A percentile compares a stretch with the other conserved stretches of the same genome.
These are phyloP conservation scores for Connochaetes taurinus DNA, from an alignment of 2,113 vertebrate genomes.

Conservation along the genomic window DNA sequence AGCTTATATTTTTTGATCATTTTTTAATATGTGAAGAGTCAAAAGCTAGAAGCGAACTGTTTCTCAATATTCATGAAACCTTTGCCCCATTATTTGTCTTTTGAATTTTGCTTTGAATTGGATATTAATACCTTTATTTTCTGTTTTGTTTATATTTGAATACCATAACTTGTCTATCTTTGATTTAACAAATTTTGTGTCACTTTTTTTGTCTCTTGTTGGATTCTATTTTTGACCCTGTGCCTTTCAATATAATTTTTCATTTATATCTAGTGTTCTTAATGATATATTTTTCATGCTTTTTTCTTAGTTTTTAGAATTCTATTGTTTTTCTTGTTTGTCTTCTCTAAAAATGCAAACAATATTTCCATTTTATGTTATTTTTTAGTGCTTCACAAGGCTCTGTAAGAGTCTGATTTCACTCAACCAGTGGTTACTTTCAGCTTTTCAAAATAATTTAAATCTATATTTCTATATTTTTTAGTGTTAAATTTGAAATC, in stretches of 20 bases:
- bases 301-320: neutral
- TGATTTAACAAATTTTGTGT: neutral
- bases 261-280: neutral
- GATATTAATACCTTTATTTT: neutral
- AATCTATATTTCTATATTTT: neutral
- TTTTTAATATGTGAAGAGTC: neutral
- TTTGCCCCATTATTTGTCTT: neutral
- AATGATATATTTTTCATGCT: neutral
- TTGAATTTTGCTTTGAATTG: neutral
- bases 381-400: neutral
- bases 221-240: neutral
- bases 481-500: neutral
- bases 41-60: neutral
- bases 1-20: neutral
- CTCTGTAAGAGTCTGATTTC: neutral
- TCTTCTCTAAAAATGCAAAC: neutral
- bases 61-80: neutral
- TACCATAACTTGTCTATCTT: neutral
- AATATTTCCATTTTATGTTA: neutral
- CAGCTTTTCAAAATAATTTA: neutral
- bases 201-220: neutral
- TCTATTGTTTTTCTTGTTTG: neutral
- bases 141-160: neutral
- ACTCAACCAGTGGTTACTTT: neutral
- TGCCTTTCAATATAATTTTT: neutral